phyloP scores from a whole-genome alignment of 2,797 vertebrate species.

The Ficedula albicollis region DNA sequence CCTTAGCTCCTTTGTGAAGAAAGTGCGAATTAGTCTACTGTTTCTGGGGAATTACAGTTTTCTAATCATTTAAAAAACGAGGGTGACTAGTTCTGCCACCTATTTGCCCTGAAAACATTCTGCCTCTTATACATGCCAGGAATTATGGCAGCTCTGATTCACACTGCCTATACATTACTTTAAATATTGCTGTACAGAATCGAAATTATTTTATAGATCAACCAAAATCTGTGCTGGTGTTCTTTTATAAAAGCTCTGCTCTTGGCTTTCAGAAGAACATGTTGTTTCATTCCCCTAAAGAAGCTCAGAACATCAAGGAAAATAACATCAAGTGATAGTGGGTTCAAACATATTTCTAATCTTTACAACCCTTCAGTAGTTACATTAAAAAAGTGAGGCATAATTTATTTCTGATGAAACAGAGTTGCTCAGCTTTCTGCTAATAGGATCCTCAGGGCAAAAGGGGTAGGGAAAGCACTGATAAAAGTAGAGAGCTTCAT shows the following conservation, averaged over 20 bases:
- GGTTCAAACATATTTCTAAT: slow-evolving; percentile 73
- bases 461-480: slow-evolving; percentile 40
- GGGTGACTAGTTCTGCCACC: not conserved
- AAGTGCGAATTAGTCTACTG: slow-evolving; percentile 61
- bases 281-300: slow-evolving; percentile 61
- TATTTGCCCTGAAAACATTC: not conserved
- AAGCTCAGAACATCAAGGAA: slow-evolving; percentile 69
- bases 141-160: not conserved
- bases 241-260: slow-evolving; percentile 44
- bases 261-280: slow-evolving; percentile 56
- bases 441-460: slow-evolving; percentile 77
- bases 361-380: slow-evolving; percentile 71
- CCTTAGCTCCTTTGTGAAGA: slow-evolving; percentile 34
- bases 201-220: not conserved
- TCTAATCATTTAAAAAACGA: slow-evolving; percentile 55
- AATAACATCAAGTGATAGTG: slow-evolving; percentile 68
- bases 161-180: not conserved
- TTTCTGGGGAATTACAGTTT: slow-evolving; percentile 67
- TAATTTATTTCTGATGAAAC: slow-evolving; percentile 76
- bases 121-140: not conserved
- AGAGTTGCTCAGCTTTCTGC: slow-evolving; percentile 64
- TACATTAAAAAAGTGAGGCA: slow-evolving; percentile 67
- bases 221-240: not conserved
- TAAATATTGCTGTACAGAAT: not conserved
- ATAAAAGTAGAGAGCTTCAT: slow-evolving; percentile 38